These are phyloP conservation scores for Actinia equina DNA, from an alignment of 64 coral and sea anemone genomes.

Conservation along the genomic window DNA sequence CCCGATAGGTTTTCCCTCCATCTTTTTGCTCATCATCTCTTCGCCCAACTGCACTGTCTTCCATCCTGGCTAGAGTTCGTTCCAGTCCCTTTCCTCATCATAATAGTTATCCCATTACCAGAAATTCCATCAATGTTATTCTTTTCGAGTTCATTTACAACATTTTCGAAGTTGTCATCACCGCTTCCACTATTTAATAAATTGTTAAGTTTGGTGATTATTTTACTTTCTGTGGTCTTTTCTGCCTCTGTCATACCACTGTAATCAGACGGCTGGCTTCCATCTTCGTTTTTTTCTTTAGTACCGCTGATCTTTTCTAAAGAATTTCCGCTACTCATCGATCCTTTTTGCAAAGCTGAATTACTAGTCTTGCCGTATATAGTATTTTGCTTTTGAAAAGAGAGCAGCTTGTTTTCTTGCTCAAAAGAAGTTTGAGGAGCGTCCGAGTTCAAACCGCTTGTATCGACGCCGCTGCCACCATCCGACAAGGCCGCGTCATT, in stretches of 20 bases:
- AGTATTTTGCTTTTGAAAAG: background rate
- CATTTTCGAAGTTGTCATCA: background rate
- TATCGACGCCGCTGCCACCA: background rate
- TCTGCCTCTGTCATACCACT: background rate
- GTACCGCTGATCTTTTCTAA: background rate
- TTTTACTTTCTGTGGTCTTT: background rate
- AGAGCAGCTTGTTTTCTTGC: background rate
- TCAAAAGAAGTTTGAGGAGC: background rate
- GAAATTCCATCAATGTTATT: background rate
- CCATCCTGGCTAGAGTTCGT: background rate
- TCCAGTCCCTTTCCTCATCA: background rate
- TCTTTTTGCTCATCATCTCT: background rate
- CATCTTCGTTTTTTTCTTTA: background rate
- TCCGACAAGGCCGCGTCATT: background rate
- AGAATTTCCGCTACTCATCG: background rate
- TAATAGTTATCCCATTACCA: background rate
- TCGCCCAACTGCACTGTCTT: background rate
- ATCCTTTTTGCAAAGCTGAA: too few species aligned
- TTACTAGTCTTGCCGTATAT: too few species aligned
- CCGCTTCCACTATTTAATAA: constrained; percentile 2
- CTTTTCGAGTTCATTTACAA: background rate
- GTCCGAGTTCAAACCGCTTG: background rate
- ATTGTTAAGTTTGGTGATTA: background rate
- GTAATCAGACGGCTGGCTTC: background rate
- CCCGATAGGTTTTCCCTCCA: too few species aligned